Base-by-base conservation (phyloP, 2,888 invertebrate species). In the Erebia ligea region DNA sequence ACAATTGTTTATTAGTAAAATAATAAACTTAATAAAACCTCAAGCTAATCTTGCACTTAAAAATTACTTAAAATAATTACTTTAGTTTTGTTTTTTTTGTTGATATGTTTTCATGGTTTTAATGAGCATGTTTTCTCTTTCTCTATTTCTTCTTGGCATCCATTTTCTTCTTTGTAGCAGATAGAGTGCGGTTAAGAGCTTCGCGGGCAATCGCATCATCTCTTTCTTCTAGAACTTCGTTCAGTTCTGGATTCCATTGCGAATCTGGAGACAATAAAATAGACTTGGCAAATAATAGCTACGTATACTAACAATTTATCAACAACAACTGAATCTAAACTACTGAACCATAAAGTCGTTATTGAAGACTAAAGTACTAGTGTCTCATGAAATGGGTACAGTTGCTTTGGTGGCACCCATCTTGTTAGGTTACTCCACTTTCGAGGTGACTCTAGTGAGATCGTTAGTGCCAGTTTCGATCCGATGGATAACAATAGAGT, bases 151-250 rank as follows among this genome's bases (percentile, higher is more conserved):
- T 84, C 70, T 86, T 89, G 1, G 76, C 72, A 0, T 89, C 89
- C 54, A 77, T 79, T 71, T 90, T 91, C 74, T 81, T 92, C 75
- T 84, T 88, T 0, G 73, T 81, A 1, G 86, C 85, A 4, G 89
- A 88, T 0, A 85, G 21, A 11, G 78, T 81, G 64, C 85, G 79
- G 2, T 76, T 78, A 0, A 88, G 78, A 1, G 79, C 76, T 68
- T 90, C 90, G 11, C 69, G 77, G 0, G 81, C 81, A 3, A 92
- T 85, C 6, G 87, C 86, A 0, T 88, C 86, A 17, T 90, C 88
- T 79, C 90, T 84, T 68, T 81, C 82, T 71, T 86, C 86, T 15
- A 90, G 69, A 1, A 84, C 89, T 56, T 79, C 76, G 1, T 74
- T 72, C 34, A 92, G 71, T 3, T 85, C 83, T n/a, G 81, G 80